Conservation (phyloP, 1,140 invertebrate genomes). For the Probaryconus sp. region DNA sequence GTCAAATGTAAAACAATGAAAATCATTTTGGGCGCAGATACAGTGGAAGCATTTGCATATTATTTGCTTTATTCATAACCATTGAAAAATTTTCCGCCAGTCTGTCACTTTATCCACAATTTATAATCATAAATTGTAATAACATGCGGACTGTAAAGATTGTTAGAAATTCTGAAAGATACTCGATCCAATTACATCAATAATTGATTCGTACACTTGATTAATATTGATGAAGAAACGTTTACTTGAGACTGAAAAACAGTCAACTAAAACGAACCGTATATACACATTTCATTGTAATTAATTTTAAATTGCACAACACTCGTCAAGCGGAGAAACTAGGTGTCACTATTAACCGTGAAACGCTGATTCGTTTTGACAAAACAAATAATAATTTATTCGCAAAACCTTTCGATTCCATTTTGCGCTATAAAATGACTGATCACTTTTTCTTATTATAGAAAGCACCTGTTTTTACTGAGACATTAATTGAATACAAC, state of each 20-base stretch:
- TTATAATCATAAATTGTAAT: conserved; percentile 33
- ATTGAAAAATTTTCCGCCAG: background rate
- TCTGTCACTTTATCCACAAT: conserved; percentile 8
- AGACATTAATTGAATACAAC: too few relatives aligned
- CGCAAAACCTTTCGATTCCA: conserved; percentile 23
- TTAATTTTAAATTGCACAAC: conserved; percentile 46
- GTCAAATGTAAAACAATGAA: too few relatives aligned
- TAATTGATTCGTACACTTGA: conserved; percentile 27
- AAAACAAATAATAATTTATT: conserved; percentile 42
- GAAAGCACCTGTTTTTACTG: too few relatives aligned
- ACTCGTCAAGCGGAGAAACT: conserved; percentile 12
- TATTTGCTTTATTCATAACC: too few relatives aligned
- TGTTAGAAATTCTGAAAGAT: conserved; percentile 33
- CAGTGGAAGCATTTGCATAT: too few relatives aligned
- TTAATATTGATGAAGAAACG: conserved; percentile 57
- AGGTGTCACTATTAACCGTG: conserved; percentile 14
- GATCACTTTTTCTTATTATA: too few relatives aligned
- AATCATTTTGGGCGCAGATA: too few relatives aligned
- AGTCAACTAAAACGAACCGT: conserved; percentile 4
- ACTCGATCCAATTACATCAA: conserved; percentile 45
- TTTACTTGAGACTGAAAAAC: conserved; percentile 18
- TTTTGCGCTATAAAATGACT: conserved; percentile 11
- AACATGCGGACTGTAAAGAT: conserved; percentile 18
- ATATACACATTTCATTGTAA: conserved; percentile 20
- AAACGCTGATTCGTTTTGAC: conserved; percentile 17